Base-by-base conservation (phyloP, 2,113 vertebrate genomes). In the Macroglossus sobrinus region DNA sequence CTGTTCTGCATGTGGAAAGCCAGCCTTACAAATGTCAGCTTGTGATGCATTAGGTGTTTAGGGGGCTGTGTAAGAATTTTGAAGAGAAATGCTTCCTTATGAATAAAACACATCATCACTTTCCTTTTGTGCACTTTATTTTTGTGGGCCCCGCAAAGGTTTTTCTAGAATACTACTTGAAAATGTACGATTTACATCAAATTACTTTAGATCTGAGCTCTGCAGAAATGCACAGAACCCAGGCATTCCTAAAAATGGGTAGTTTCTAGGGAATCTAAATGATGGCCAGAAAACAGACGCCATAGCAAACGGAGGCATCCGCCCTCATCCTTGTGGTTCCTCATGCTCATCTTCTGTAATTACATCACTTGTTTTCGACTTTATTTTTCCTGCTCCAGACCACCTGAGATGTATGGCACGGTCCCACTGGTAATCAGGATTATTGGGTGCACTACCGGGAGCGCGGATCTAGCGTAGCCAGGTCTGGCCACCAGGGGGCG, bases 41-140 rank as follows among this genome's bases (percentile, higher is more conserved):
- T 38, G 75, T 71, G 89, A 91, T 75, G 91, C 91, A 61, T 68
- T 94, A 19, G 88, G 81, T 82, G 81, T 95, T 95, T 71, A n/a
- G 94, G 87, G 61, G 87, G 33, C 55, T 84, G 72, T 33, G 1
- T 19, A 50, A 79, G 97, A 95, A 91, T 97, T 94, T 89, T 95
- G 89, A 96, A 96, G 86, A 95, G 93, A 91, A 76, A 66, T 30
- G 71, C 64, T 66, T 79, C 91, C 96, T 96, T 93, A 95, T 96
- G 94, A 97, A 97, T 96, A 97, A 97, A 97, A 97, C 82, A 97
- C 93, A 94, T 35, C 84, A 72, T 91, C 81, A 78, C n/a, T 89
- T 91, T 95, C 59, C 82, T 89, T 80, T 93, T n/a, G 45, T 96
- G 95, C 89, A 33, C 71, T 79, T 64, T 88, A 85, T 92, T 71